These are phyloP conservation scores for Antechinus flavipes DNA, from an alignment of 2,113 vertebrate species.

Conservation along the genomic window DNA sequence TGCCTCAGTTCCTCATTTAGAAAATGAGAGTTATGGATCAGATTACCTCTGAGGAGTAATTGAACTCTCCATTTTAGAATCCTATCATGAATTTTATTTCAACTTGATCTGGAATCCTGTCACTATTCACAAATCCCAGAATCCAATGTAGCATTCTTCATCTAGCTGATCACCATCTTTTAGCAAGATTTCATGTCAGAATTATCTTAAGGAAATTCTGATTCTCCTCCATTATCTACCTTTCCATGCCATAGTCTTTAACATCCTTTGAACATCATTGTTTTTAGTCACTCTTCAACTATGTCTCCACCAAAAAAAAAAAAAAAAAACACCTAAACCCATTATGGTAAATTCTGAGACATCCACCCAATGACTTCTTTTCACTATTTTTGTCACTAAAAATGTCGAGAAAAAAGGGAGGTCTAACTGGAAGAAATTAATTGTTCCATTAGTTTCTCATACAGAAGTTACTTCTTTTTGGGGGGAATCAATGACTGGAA, in stretches of 20 bases:
- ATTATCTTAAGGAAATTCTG: not conserved
- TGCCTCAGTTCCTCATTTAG: not conserved
- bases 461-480: too few species aligned
- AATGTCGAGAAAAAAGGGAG: not conserved
- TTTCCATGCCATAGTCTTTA: not conserved
- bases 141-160: not conserved
- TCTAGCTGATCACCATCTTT: not conserved
- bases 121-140: not conserved
- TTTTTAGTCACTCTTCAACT: not conserved
- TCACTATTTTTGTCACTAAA: not conserved
- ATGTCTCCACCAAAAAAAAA: not conserved
- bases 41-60: not conserved
- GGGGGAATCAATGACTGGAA: too few species aligned
- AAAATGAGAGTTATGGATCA: not conserved
- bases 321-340: not conserved
- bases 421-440: not conserved
- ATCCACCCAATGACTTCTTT: not conserved
- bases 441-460: not conserved
- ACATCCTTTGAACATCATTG: not conserved
- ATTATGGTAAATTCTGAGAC: not conserved
- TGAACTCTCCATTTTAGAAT: not conserved
- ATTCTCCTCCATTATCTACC: not conserved
- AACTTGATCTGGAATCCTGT: not conserved
- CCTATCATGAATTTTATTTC: too few species aligned
- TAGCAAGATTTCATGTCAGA: not conserved